These are phyloP conservation scores for Aurelia aurita complex sp. Pacific DNA, from an alignment of 30 jellyfish, hydroid and myxozoan genomes.

Conservation along the genomic window DNA sequence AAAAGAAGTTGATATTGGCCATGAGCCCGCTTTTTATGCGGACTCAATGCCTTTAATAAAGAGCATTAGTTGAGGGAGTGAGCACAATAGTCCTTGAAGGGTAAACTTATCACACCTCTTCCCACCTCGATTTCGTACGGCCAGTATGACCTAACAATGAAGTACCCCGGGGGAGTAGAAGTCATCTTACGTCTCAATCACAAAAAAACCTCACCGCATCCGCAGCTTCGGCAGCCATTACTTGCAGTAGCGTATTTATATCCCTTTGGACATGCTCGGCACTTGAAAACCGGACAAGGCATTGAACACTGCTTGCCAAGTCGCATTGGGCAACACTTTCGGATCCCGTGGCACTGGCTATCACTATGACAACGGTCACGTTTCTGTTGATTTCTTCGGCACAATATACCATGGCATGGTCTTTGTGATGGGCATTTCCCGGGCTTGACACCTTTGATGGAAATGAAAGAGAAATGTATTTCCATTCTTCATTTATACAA, in stretches of 20 bases:
- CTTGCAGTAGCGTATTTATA: neutral
- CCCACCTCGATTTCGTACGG: neutral
- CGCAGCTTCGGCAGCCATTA: constrained; percentile 15
- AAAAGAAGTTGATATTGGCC: too few species aligned
- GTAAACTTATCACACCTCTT: neutral
- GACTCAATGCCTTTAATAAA: too few species aligned
- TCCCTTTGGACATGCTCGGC: constrained; percentile 31
- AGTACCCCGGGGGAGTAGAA: too few species aligned
- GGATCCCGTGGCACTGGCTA: neutral
- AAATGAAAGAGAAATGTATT: too few species aligned
- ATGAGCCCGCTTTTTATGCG: too few species aligned
- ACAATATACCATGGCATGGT: neutral
- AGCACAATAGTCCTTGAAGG: too few species aligned
- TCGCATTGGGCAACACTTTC: constrained; percentile 15
- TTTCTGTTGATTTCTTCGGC: neutral
- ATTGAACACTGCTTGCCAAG: constrained; percentile 12
- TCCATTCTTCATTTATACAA: too few species aligned
- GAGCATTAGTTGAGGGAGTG: too few species aligned
- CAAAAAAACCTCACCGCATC: constrained; percentile 12
- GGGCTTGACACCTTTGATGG: constrained; percentile 8
- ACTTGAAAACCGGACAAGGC: constrained; percentile 20
- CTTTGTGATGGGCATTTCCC: constrained; percentile 7
- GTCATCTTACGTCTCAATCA: neutral
- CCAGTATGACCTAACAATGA: neutral
- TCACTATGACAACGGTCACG: constrained; percentile 15